Percentiles rank a stretch among this genome's conserved stretches.
Evolutionary conservation across 2,888 invertebrate species (phyloP).

Genomic region (Protodeltote pygarga): DNA sequence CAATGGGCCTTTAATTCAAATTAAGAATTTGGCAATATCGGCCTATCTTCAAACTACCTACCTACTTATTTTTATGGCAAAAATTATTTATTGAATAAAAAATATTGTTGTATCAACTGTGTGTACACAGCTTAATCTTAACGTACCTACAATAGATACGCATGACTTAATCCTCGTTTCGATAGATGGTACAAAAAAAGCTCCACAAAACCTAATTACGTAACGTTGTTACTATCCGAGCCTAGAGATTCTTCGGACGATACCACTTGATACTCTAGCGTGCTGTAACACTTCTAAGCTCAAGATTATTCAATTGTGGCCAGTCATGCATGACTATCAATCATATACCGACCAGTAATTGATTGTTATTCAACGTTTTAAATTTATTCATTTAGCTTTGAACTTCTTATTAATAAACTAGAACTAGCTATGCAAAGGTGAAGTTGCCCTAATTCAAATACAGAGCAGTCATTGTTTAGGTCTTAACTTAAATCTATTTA

Average conservation of each 20-base stretch:
- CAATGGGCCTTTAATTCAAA: too few species aligned
- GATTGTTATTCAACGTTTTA: constrained; percentile 44
- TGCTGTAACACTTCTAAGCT: constrained; percentile 41
- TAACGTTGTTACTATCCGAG: constrained; percentile 47
- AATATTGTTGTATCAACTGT: constrained; percentile 3
- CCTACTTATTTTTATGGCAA: too few species aligned
- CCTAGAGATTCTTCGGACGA: constrained; percentile 24
- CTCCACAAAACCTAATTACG: constrained; percentile 59
- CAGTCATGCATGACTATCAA: constrained; percentile 55
- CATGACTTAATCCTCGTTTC: constrained; percentile 60
- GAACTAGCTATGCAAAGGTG: constrained; percentile 15
- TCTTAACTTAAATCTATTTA: background rate
- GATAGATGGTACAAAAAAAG: constrained; percentile 55
- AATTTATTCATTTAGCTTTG: constrained; percentile 30
- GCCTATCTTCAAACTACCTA: too few species aligned
- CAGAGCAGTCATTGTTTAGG: constrained; percentile 7
- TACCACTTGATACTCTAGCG: constrained; percentile 18
- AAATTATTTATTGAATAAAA: too few species aligned
- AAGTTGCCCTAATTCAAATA: constrained; percentile 5
- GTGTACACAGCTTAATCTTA: constrained; percentile 30
- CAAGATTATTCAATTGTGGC: constrained; percentile 47
- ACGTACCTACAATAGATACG: constrained; percentile 35
- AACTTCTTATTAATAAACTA: constrained; percentile 10
- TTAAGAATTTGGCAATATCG: background rate
- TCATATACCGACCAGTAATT: constrained; percentile 44